phyloP scores from a whole-genome alignment of 2,113 vertebrate genomes.

The Mirza zaza region DNA sequence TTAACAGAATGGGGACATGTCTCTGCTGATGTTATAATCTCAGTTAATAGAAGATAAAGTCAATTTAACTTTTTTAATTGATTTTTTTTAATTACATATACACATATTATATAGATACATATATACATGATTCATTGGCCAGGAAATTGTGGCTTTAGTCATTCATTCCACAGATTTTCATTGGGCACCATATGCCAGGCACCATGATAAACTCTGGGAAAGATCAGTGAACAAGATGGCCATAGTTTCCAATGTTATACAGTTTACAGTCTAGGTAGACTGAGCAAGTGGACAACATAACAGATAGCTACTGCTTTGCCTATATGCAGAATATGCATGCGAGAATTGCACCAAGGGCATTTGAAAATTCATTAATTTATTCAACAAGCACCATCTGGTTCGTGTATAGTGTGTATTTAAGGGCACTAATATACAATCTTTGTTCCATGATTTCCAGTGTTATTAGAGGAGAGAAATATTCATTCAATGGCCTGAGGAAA shows the following conservation, averaged over 20 bases:
- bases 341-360: neutral
- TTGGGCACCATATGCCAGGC: neutral
- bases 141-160: neutral
- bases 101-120: neutral
- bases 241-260: neutral
- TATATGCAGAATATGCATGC: neutral
- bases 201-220: neutral
- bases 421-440: neutral
- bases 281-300: neutral
- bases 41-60: neutral
- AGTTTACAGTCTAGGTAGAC: neutral
- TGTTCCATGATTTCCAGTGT: neutral
- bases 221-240: neutral
- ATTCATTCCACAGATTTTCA: neutral
- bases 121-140: neutral
- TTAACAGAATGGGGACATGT: neutral
- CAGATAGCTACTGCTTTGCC: neutral
- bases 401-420: neutral
- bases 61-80: neutral
- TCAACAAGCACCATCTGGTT: neutral
- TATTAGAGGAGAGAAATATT: neutral
- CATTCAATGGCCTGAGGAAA: neutral
- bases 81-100: neutral
- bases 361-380: neutral
- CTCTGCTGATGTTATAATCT: neutral